A percentile compares a stretch with the other conserved stretches of the same genome.
phyloP scores from a whole-genome alignment of 2,888 invertebrate genomes.

The Dromius quadrimaculatus region DNA sequence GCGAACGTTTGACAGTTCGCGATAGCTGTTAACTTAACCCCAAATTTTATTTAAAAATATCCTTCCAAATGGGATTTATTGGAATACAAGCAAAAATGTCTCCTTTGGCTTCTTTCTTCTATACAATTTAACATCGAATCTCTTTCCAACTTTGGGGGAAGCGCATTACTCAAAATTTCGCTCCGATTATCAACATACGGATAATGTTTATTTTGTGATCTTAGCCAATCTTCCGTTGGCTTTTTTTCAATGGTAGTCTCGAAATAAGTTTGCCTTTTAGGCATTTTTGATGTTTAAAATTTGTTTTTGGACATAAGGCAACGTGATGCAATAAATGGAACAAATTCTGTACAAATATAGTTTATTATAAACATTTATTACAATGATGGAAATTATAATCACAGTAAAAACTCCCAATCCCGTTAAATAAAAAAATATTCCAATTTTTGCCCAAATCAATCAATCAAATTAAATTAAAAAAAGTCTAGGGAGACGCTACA shows the following conservation, averaged over 20 bases:
- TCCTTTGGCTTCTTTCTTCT: conserved; percentile 35
- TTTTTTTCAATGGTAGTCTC: conserved; percentile 37
- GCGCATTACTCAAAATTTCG: conserved; percentile 37
- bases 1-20: not conserved
- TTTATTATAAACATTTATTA: too few relatives aligned
- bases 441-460: too few relatives aligned
- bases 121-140: conserved; percentile 14
- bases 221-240: conserved; percentile 43
- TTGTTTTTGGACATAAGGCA: too few relatives aligned
- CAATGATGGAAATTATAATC: too few relatives aligned
- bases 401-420: too few relatives aligned
- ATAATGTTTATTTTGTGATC: conserved; percentile 51
- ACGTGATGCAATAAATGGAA: too few relatives aligned
- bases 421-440: too few relatives aligned
- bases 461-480: too few relatives aligned
- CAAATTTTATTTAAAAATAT: conserved; percentile 45
- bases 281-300: not conserved
- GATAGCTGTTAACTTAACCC: not conserved
- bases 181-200: conserved; percentile 50
- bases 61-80: conserved; percentile 50
- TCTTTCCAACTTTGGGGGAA: conserved; percentile 39
- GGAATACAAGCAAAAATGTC: conserved; percentile 51
- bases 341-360: too few relatives aligned
- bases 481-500: too few relatives aligned
- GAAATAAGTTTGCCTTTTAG: not conserved